phyloP scores from a whole-genome alignment of 2,888 invertebrate species.

The Helleia helle region DNA sequence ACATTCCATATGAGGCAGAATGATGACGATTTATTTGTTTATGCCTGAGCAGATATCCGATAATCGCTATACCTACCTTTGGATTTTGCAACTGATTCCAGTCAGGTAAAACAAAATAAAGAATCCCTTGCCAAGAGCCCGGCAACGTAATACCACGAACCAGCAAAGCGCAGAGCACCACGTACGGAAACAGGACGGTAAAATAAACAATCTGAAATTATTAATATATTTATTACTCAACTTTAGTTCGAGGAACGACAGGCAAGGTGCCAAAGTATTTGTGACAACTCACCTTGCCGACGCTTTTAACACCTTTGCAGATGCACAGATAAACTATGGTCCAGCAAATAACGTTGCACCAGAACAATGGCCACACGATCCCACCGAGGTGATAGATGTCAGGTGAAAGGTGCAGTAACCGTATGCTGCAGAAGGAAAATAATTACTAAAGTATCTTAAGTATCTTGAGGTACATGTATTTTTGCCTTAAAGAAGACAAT shows the following conservation, averaged over 20 bases:
- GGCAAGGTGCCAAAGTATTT: slow-evolving; percentile 35
- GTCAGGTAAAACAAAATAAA: slow-evolving; percentile 85
- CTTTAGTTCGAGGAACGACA: slow-evolving; percentile 5
- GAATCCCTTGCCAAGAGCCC: slow-evolving; percentile 83
- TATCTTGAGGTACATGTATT: no score
- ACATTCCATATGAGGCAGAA: no score
- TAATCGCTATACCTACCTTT: slow-evolving; percentile 62
- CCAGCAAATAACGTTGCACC: slow-evolving; percentile 85
- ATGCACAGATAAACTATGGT: slow-evolving; percentile 87
- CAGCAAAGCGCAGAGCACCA: slow-evolving; percentile 81
- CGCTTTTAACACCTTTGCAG: slow-evolving; percentile 89
- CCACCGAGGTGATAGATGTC: slow-evolving; percentile 83
- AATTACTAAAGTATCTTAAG: no score
- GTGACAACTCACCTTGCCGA: slow-evolving; percentile 79
- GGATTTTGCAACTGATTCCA: slow-evolving; percentile 84
- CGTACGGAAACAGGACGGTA: slow-evolving; percentile 88
- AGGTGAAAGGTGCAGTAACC: slow-evolving; percentile 83
- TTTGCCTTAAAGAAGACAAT: no score
- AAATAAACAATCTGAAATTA: slow-evolving; percentile 81
- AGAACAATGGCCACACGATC: slow-evolving; percentile 86
- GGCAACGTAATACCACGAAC: slow-evolving; percentile 86
- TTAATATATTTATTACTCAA: neutral
- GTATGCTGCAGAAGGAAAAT: slow-evolving; percentile 79
- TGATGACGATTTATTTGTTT: no score
- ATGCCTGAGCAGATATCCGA: no score